phyloP scores from a whole-genome alignment of 2,888 invertebrate genomes.

The Eumerus sabulonum region DNA sequence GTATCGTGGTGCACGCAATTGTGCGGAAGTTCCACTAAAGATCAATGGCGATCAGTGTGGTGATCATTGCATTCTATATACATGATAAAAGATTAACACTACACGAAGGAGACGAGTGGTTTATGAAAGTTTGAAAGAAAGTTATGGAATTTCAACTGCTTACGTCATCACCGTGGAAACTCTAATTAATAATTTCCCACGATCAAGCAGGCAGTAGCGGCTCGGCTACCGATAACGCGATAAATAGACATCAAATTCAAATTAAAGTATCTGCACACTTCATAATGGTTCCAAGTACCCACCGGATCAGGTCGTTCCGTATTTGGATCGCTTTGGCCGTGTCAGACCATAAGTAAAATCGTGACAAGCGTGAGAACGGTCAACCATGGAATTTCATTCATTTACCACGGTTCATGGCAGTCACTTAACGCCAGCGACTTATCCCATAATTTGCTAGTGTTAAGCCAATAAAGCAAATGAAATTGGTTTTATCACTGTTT shows the following conservation, averaged over 20 bases:
- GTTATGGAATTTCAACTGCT: too few relatives aligned
- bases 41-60: background rate
- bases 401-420: background rate
- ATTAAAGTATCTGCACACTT: constrained; percentile 58
- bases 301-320: constrained; percentile 34
- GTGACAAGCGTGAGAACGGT: constrained; percentile 64
- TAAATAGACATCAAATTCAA: constrained; percentile 66
- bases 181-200: constrained; percentile 66
- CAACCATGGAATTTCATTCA: constrained; percentile 17
- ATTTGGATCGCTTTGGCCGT: constrained; percentile 50
- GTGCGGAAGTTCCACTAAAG: constrained; percentile 58
- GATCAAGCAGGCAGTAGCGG: too few relatives aligned
- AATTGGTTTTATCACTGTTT: constrained; percentile 37
- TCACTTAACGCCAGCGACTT: constrained; percentile 5
- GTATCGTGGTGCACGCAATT: constrained; percentile 65
- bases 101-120: too few relatives aligned
- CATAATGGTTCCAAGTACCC: background rate
- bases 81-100: too few relatives aligned
- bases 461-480: constrained; percentile 28
- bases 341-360: constrained; percentile 36
- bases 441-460: constrained; percentile 38
- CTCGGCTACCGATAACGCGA: constrained; percentile 51
- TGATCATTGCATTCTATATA: background rate
- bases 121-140: too few relatives aligned
- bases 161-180: constrained; percentile 1